A percentile compares a stretch with the other conserved stretches of the same genome.
Conservation (phyloP, 2,113 vertebrate species). For the Lathamus discolor region DNA sequence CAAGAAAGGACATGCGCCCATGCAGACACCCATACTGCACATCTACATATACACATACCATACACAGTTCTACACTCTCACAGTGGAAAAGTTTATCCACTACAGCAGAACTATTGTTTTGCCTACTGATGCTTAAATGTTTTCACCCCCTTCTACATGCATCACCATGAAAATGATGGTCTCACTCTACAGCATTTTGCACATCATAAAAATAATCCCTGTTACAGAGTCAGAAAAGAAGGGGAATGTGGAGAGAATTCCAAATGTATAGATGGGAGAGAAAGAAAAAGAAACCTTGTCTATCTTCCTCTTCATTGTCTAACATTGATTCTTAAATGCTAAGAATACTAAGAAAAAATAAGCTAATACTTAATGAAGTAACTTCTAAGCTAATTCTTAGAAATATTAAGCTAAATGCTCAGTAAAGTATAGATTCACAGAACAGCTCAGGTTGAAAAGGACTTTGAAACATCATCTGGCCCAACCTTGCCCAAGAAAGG, state of each 20-base stretch:
- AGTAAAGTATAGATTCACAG: neutral
- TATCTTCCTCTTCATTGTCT: neutral
- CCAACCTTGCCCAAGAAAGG: neutral
- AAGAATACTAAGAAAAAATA: neutral
- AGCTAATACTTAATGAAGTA: neutral
- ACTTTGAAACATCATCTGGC: neutral
- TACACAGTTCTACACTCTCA: neutral
- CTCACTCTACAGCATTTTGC: neutral
- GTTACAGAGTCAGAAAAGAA: neutral
- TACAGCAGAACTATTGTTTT: neutral
- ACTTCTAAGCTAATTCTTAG: neutral
- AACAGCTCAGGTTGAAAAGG: neutral
- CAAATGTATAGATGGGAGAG: neutral
- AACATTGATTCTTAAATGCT: neutral
- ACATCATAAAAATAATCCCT: neutral
- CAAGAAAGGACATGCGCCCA: neutral
- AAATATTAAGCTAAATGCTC: neutral
- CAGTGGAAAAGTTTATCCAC: neutral
- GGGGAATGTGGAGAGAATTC: neutral
- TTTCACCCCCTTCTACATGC: neutral
- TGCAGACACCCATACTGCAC: neutral
- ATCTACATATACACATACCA: neutral
- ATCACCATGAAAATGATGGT: neutral
- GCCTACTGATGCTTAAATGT: neutral
- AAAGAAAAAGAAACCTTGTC: neutral